Evolutionary conservation across 2,888 invertebrate species (phyloP).

Genomic region (Leptura quadrifasciata): DNA sequence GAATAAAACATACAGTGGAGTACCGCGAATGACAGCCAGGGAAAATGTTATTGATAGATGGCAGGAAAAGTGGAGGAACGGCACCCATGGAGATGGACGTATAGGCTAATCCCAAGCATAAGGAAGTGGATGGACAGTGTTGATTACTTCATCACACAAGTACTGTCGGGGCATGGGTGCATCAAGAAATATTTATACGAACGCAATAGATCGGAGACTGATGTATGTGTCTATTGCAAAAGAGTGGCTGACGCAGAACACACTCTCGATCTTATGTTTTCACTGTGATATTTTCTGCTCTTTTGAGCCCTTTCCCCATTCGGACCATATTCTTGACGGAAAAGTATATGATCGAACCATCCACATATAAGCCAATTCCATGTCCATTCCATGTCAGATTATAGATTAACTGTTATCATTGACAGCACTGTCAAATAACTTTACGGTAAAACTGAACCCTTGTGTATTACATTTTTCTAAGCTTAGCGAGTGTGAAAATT

Average conservation of each 20-base stretch:
- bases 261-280: neutral
- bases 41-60: too few species aligned
- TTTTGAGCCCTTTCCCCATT: constrained; percentile 9
- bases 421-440: constrained; percentile 25
- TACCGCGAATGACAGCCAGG: too few species aligned
- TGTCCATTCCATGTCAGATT: neutral
- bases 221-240: too few species aligned
- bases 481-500: neutral
- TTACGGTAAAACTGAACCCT: constrained; percentile 30
- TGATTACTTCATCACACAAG: neutral
- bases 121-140: neutral
- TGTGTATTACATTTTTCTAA: constrained; percentile 33
- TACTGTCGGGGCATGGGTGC: neutral
- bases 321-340: constrained; percentile 9
- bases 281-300: neutral
- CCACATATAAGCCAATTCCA: constrained; percentile 26
- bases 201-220: neutral
- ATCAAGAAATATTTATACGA: neutral
- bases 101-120: neutral
- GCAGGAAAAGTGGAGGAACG: too few species aligned
- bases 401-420: constrained; percentile 11
- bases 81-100: neutral
- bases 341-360: constrained; percentile 19
- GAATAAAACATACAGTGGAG: too few species aligned
- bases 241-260: too few species aligned